Evolutionary conservation across 2,888 invertebrate species (phyloP), one percentile per base, ranked within the genome.

Genomic region (Trypoxylon attenuatum): DNA sequence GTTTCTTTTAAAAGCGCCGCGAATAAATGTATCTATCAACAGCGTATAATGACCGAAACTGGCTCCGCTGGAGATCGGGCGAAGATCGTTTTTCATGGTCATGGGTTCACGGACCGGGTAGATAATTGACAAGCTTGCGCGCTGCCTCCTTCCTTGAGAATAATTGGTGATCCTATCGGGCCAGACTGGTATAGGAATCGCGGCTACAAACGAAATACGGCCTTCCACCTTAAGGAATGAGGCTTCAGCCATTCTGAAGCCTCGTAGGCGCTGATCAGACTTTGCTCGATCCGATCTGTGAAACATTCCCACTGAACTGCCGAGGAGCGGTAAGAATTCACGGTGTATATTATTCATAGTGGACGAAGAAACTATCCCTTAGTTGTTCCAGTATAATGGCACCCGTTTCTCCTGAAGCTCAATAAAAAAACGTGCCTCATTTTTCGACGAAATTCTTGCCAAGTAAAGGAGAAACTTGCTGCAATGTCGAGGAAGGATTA

Each of bases 91-190:
- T 77, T 77, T 80, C 77, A 76, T 77, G 80, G 70, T 61, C 73
- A 59, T 61, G 65, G 69, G 73, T 71, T 69, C 68, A 69, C 71
- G 69, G 69, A 47, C 71, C 69, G 76, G 73, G 65, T 73, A 71
- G 75, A 80, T 84, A 84, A 84, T 84, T 84, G 83, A 84, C 81
- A 82, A 81, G 77, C 77, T 69, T 76, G 76, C 69, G 70, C 76
- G 77, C 76, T 57, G 72, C 69, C 71, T 67, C 75, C 74, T 75
- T 72, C 76, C 71, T 63, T 53, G 71, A 61, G 77, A 82, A 85
- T 85, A 85, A 85, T 85, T 84, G 84, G 83, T 79, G 84, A 84
- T 84, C 75, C 78, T 83, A 83, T 82, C 82, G 74, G 64, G 59
- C n/a, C 64, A 56, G 72, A 60, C 65, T 71, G 60, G 64, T 66